These are phyloP conservation scores for Chromis chromis DNA, from an alignment of 2,797 vertebrate species.

Conservation along the genomic window DNA sequence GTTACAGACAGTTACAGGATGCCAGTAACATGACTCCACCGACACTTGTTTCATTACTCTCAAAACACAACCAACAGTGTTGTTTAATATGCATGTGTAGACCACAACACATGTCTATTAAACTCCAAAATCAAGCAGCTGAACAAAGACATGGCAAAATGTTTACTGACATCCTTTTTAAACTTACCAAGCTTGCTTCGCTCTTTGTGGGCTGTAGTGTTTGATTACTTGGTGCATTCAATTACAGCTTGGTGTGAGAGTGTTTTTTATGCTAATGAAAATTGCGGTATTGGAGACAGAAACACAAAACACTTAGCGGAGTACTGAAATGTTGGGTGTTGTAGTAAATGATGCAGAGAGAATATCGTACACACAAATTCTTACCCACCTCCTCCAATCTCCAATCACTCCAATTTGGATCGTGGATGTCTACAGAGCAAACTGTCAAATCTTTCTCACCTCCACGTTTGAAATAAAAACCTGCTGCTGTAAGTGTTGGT, in stretches of 20 bases:
- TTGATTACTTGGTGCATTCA: slow-evolving; percentile 63
- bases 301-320: slow-evolving; percentile 73
- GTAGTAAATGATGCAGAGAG: slow-evolving; percentile 57
- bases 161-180: slow-evolving; percentile 75
- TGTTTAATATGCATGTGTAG: slow-evolving; percentile 78
- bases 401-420: slow-evolving; percentile 56
- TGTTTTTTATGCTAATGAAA: slow-evolving; percentile 57
- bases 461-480: slow-evolving; percentile 39
- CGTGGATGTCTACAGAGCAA: slow-evolving; percentile 36
- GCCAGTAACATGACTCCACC: slow-evolving; percentile 74
- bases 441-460: slow-evolving; percentile 34
- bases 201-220: slow-evolving; percentile 64
- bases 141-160: slow-evolving; percentile 67
- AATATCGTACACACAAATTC: slow-evolving; percentile 52
- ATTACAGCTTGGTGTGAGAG: slow-evolving; percentile 56
- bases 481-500: slow-evolving; percentile 32
- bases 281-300: slow-evolving; percentile 60
- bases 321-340: slow-evolving; percentile 60
- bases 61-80: slow-evolving; percentile 62
- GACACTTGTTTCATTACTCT: slow-evolving; percentile 64
- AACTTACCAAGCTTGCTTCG: slow-evolving; percentile 77
- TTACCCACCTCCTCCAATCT: slow-evolving; percentile 76
- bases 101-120: slow-evolving; percentile 78
- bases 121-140: slow-evolving; percentile 61
- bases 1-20: slow-evolving; percentile 74